Conservation (phyloP, 2,797 vertebrate genomes). For the Hydrolagus colliei region DNA sequence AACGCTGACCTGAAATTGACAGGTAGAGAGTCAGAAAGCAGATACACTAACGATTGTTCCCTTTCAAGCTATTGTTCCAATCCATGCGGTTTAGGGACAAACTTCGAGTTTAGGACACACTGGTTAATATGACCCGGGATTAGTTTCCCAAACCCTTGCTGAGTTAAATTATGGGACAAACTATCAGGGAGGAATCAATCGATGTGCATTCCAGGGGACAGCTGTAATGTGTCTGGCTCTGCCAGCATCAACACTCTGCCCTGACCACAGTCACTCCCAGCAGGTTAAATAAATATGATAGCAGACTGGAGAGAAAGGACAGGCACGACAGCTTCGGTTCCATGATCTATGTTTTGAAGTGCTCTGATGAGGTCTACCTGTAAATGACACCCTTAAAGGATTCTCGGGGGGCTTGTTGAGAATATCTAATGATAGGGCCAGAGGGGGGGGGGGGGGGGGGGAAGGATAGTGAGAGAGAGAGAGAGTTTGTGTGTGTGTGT, state of each 20-base stretch:
- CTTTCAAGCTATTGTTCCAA: not conserved
- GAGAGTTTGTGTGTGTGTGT: too few relatives aligned
- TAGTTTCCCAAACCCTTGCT: slow-evolving; percentile 61
- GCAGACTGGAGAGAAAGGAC: slow-evolving; percentile 81
- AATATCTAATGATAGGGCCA: slow-evolving; percentile 51
- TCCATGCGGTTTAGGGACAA: not conserved
- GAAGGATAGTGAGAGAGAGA: slow-evolving; percentile 27
- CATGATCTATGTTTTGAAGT: slow-evolving; percentile 35
- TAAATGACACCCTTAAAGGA: slow-evolving; percentile 50
- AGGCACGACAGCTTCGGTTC: slow-evolving; percentile 59
- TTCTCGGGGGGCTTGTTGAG: slow-evolving; percentile 59
- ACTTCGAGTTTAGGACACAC: not conserved
- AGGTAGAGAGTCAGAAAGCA: not conserved
- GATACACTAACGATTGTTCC: not conserved
- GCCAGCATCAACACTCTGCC: slow-evolving; percentile 78
- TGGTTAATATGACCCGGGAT: not conserved
- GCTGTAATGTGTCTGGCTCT: slow-evolving; percentile 85
- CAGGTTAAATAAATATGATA: slow-evolving; percentile 98
- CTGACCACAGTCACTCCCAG: slow-evolving; percentile 75
- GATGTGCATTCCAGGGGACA: slow-evolving; percentile 86
- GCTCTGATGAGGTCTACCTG: slow-evolving; percentile 50
- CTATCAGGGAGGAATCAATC: slow-evolving; percentile 88
- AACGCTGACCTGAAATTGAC: slow-evolving; percentile 10
- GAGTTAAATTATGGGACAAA: slow-evolving; percentile 95
- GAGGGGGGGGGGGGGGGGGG: slow-evolving; percentile 35